Evolutionary conservation across 2,113 vertebrate species (phyloP).

Genomic region (Hydrochoerus hydrochaeris): DNA sequence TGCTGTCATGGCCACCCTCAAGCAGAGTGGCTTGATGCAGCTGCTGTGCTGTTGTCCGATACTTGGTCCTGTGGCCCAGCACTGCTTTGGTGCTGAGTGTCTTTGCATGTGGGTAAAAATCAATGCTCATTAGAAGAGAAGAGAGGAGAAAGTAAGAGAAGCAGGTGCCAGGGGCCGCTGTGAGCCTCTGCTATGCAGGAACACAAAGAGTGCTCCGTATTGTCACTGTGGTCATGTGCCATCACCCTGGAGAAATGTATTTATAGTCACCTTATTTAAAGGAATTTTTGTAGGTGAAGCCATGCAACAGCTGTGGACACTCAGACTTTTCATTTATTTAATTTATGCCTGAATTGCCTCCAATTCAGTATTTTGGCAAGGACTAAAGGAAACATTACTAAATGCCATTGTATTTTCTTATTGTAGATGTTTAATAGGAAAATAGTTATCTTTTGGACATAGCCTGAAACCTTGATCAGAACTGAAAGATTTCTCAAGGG

Average conservation of each 20-base stretch:
- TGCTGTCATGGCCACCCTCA: neutral
- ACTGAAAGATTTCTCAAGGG: neutral
- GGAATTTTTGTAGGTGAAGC: neutral
- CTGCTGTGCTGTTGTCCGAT: neutral
- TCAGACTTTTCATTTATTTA: neutral
- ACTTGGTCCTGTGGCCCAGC: neutral
- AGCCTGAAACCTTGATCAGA: neutral
- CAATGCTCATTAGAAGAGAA: neutral
- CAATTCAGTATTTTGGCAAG: neutral
- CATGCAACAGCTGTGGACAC: neutral
- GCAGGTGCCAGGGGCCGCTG: neutral
- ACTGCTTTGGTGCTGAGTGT: neutral
- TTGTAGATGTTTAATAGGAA: neutral
- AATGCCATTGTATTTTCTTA: neutral
- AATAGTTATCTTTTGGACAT: neutral
- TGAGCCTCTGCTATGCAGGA: neutral
- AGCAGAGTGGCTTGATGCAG: neutral
- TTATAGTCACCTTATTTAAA: conserved; percentile 4
- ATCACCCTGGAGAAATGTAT: neutral
- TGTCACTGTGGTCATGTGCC: neutral
- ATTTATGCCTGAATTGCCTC: neutral
- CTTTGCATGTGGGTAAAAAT: neutral
- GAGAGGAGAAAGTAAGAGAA: neutral
- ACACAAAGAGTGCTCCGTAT: neutral
- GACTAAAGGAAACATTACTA: neutral